Evolutionary conservation across 1,140 invertebrate genomes (phyloP).

Genomic region (Pteromalus puparum): DNA sequence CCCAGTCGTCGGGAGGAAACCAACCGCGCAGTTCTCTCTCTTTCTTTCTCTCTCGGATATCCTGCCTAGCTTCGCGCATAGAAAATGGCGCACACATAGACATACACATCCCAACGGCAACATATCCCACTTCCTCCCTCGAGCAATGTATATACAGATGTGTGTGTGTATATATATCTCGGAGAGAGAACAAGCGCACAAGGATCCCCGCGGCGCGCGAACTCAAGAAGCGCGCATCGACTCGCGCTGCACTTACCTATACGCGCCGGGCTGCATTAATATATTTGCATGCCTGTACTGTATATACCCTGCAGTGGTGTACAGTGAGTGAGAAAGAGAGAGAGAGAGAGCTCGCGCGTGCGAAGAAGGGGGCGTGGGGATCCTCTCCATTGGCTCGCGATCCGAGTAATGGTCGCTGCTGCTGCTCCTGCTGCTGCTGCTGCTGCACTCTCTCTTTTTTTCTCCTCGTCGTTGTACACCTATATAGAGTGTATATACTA

Average conservation of each 20-base stretch:
- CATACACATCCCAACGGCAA: not conserved
- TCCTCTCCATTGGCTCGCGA: conserved; percentile 74
- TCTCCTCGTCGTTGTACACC: conserved; percentile 36
- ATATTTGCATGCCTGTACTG: conserved; percentile 40
- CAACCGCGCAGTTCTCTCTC: not conserved
- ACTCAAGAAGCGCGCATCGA: not conserved
- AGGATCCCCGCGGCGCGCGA: not conserved
- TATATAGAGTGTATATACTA: not conserved
- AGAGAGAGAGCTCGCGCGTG: conserved; percentile 32
- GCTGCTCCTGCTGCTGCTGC: conserved; percentile 10
- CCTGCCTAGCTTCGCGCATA: not conserved
- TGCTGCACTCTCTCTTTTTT: conserved; percentile 44
- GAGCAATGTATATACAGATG: not conserved
- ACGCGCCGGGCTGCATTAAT: conserved; percentile 19
- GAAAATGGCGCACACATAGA: not conserved
- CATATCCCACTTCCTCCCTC: not conserved
- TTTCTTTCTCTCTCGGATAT: not conserved
- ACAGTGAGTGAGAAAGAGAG: conserved; percentile 27
- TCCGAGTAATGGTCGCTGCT: conserved; percentile 73
- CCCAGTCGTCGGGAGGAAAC: not conserved
- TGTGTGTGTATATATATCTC: not conserved
- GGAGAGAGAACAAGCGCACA: not conserved
- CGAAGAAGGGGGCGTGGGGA: conserved; percentile 72
- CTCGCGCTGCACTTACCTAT: not conserved
- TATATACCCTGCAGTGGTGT: not conserved